phyloP scores from a whole-genome alignment of 2,888 invertebrate species.

The Nipponacmea schrenckii region DNA sequence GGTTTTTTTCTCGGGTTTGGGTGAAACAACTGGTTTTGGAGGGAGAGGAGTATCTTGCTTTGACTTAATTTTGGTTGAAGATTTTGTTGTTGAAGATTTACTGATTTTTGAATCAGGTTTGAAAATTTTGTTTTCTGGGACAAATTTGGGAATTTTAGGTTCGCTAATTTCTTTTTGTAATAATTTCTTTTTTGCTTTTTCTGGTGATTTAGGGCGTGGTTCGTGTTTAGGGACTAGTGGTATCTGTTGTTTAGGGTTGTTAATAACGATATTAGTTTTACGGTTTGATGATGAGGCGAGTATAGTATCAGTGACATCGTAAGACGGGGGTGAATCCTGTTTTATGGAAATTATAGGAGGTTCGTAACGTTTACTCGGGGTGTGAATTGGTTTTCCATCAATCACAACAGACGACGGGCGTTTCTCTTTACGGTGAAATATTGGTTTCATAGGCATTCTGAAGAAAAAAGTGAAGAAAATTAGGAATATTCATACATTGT shows the following conservation, averaged over 20 bases:
- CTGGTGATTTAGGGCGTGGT: neutral
- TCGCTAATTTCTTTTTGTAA: neutral
- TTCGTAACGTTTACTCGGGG: neutral
- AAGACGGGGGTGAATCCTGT: neutral
- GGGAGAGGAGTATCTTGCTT: constrained; percentile 5
- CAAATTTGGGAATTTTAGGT: neutral
- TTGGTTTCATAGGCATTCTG: neutral
- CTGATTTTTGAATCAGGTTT: neutral
- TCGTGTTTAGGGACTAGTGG: neutral
- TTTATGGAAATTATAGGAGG: neutral
- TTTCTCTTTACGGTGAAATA: neutral
- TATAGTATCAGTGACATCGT: neutral
- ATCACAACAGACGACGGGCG: neutral
- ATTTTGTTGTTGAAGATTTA: neutral
- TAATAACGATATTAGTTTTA: neutral
- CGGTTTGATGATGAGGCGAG: neutral
- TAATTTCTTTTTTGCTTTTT: neutral
- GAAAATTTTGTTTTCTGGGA: neutral
- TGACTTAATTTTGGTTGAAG: neutral
- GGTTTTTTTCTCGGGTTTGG: constrained; percentile 17
- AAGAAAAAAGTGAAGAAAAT: neutral
- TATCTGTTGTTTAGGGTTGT: neutral
- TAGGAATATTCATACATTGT: too few relatives aligned
- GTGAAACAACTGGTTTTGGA: constrained; percentile 33
- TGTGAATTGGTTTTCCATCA: neutral